Evolutionary conservation across 2,113 vertebrate genomes (phyloP), one percentile per base, ranked within the genome.

Genomic region (Sylvia atricapilla): DNA sequence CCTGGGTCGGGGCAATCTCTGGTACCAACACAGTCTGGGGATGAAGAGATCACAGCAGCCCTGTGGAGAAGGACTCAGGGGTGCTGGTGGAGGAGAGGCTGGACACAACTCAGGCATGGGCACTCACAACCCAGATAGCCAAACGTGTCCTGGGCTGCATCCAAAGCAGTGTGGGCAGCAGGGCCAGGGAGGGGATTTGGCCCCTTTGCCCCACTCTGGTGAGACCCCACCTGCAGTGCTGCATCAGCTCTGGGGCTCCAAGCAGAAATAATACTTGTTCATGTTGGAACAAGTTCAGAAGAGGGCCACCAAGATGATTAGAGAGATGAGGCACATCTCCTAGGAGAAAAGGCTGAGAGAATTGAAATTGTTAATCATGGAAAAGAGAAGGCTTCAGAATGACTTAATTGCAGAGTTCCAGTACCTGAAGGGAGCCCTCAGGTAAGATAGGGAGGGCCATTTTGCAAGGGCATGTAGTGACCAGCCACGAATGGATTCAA

Each of bases 31-130:
- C 5, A 37, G 55, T 7, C 46, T 19, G 39, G 9, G 39, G 2
- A 28, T n/a, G 19, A 3, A 4, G 4, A 33, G 39, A 62, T 11
- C 4, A 55, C 8, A 62, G 30, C n/a, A 41, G n/a, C 30, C 18
- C 10, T 60, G 39, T 4, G 0, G 0, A 62, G 37, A 68, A 69
- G 33, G 46, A 2, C 5, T 37, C 33, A 15, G 4, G 3, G 11
- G 1, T 27, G 18, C 9, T 27, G 27, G 7, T 15, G 12, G 21
- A 0, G 17, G 27, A 60, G 14, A 62, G 27, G 28, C 39, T 69
- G 74, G 19, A n/a, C 55, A 5, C 33, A 27, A 15, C 31, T 47
- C 19, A 53, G 18, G 4, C 4, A 24, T 30, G 30, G 1, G 55
- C 39, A 15, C 23, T 39, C 3, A 0, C 58, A 46, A 19, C 64